These are phyloP conservation scores for Orientallactaga sibirica DNA, from an alignment of 2,797 vertebrate genomes.

Conservation along the genomic window DNA sequence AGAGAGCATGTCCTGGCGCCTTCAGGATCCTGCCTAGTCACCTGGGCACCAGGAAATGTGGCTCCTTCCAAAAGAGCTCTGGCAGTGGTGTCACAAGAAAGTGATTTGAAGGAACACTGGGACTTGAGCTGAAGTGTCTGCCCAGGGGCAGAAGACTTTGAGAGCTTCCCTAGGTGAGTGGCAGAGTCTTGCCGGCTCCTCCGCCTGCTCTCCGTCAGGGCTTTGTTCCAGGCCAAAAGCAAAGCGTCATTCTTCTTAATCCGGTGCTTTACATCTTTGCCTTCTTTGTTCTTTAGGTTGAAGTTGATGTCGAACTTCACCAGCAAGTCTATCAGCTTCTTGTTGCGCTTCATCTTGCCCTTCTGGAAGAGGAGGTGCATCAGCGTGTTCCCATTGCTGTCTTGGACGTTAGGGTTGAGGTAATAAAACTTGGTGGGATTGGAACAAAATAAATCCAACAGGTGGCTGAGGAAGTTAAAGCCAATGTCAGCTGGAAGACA, in stretches of 20 bases:
- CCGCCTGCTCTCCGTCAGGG: conserved; percentile 78
- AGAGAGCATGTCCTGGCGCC: conserved; percentile 75
- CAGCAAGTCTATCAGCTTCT: conserved; percentile 85
- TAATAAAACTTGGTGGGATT: conserved; percentile 84
- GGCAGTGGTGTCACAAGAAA: accelerated
- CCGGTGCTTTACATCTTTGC: conserved; percentile 86
- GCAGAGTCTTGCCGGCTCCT: conserved; percentile 79
- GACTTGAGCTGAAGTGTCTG: conserved; percentile 80
- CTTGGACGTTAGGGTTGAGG: conserved; percentile 89
- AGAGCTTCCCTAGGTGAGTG: conserved; percentile 64
- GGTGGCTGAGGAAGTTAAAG: conserved; percentile 86
- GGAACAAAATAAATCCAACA: conserved; percentile 87
- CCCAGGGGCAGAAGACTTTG: conserved; percentile 27
- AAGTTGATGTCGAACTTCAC: conserved; percentile 89
- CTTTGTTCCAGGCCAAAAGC: conserved; percentile 87
- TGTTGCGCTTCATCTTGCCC: conserved; percentile 84
- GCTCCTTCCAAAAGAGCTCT: background rate
- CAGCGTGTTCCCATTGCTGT: conserved; percentile 88
- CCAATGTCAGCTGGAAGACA: conserved; percentile 87
- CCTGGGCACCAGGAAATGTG: background rate
- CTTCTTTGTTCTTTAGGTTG: conserved; percentile 88
- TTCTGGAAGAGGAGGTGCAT: conserved; percentile 90
- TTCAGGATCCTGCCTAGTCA: conserved; percentile 24
- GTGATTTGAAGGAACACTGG: conserved; percentile 22
- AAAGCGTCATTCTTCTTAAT: conserved; percentile 87